A percentile compares a stretch with the other conserved stretches of the same genome.
phyloP scores from a whole-genome alignment of 2,888 invertebrate species.

The Cryptophagus acutangulus region DNA sequence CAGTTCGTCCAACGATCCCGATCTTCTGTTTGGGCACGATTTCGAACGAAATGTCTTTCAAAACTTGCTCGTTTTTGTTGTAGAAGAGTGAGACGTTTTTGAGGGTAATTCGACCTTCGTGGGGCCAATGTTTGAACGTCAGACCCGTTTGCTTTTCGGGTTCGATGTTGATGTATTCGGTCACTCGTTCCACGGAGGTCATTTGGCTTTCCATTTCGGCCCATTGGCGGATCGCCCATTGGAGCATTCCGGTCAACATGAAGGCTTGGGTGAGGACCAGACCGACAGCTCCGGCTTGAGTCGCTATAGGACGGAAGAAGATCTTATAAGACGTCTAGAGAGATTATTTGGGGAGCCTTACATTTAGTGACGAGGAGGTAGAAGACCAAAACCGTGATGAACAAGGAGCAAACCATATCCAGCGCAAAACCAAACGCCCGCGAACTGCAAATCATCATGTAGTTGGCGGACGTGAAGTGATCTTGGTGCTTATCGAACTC shows the following conservation, averaged over 20 bases:
- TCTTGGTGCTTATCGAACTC: slow-evolving; percentile 45
- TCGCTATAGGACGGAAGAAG: too few species aligned
- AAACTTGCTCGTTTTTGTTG: slow-evolving; percentile 64
- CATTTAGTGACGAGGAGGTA: slow-evolving; percentile 20
- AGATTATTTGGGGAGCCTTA: too few species aligned
- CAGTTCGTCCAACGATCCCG: slow-evolving; percentile 75
- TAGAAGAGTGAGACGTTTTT: slow-evolving; percentile 67
- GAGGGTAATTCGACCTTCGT: slow-evolving; percentile 63
- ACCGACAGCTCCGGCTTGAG: slow-evolving; percentile 28
- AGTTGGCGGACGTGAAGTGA: slow-evolving; percentile 38
- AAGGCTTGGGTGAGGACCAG: slow-evolving; percentile 77
- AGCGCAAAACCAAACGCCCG: slow-evolving; percentile 39
- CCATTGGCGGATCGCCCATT: slow-evolving; percentile 68
- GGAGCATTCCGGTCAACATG: slow-evolving; percentile 62
- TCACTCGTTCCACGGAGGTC: slow-evolving; percentile 81
- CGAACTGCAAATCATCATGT: slow-evolving; percentile 35
- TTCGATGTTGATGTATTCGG: slow-evolving; percentile 47
- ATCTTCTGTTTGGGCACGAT: slow-evolving; percentile 67
- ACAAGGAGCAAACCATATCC: slow-evolving; percentile 32
- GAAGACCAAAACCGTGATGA: slow-evolving; percentile 24
- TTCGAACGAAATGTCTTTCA: slow-evolving; percentile 62
- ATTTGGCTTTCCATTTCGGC: slow-evolving; percentile 74
- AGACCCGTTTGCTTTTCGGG: slow-evolving; percentile 33
- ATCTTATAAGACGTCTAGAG: too few species aligned
- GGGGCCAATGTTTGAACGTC: slow-evolving; percentile 67